phyloP scores from a whole-genome alignment of 30 jellyfish, hydroid and myxozoan genomes.

The Rhopilema esculentum region DNA sequence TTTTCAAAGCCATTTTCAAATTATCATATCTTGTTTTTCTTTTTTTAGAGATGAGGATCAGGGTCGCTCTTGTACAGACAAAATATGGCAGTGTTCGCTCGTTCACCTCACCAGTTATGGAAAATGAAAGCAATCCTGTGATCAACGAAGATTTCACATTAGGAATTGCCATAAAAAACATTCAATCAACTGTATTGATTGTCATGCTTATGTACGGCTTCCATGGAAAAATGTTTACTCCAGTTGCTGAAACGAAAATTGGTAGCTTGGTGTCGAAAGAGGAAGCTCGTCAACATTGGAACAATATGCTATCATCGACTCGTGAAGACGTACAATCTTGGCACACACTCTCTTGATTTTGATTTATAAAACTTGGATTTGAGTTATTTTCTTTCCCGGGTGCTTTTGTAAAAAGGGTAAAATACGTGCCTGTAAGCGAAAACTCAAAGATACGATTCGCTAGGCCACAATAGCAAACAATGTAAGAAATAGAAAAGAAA shows the following conservation, averaged over 20 bases:
- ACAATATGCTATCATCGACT: slow-evolving; percentile 10
- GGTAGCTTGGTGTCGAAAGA: slow-evolving; percentile 22
- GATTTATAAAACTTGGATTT: background rate
- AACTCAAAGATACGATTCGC: too few relatives aligned
- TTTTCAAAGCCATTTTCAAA: too few relatives aligned
- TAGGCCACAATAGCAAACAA: too few relatives aligned
- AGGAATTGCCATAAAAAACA: slow-evolving; percentile 17
- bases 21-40: background rate
- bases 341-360: slow-evolving; percentile 14
- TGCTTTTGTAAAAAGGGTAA: too few relatives aligned
- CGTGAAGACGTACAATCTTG: slow-evolving; percentile 18
- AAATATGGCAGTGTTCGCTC: slow-evolving; percentile 53
- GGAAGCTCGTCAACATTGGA: slow-evolving; percentile 23
- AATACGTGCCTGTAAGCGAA: too few relatives aligned
- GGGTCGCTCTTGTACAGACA: slow-evolving; percentile 22
- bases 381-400: background rate
- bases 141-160: slow-evolving; percentile 23
- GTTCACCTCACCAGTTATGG: slow-evolving; percentile 14
- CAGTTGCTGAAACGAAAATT: slow-evolving; percentile 31
- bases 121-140: slow-evolving; percentile 5
- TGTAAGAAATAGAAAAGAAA: too few relatives aligned
- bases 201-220: slow-evolving; percentile 23
- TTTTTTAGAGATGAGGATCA: slow-evolving; percentile 19
- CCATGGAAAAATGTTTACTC: slow-evolving; percentile 15
- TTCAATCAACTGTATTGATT: background rate